Evolutionary conservation across 1,140 invertebrate species (phyloP), one percentile per base, ranked within the genome.

Genomic region (Megalonaias nervosa): DNA sequence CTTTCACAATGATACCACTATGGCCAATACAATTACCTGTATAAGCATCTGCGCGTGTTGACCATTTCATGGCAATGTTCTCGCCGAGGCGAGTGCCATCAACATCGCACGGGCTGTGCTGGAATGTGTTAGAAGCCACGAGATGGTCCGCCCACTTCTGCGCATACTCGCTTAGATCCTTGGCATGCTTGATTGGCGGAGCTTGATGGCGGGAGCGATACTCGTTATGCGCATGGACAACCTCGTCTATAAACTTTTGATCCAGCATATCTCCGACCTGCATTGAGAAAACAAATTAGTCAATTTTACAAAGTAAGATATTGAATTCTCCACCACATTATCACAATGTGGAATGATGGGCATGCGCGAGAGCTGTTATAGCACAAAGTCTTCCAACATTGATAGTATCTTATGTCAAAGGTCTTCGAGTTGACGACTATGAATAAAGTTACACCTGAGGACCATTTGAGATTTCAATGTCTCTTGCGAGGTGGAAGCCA

Each of bases 121-220:
- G 92, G 82, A 97, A 92, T 69, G 90, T 91, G 60, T 94, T 94
- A 75, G 91, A 94, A 56, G 92, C 91, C 2, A 94, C 94, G 31
- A 97, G 86, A 71, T 93, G 91, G 76, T 95, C 94, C 0, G 96
- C 96, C 96, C 96, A 97, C 87, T 95, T 94, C 90, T 96, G 94
- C 55, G 95, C 95, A 84, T 94, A 93, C 83, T 94, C 93, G 84
- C 94, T 95, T 19, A 96, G 89, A 93, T 96, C 81, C 13, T 81
- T 67, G 56, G 82, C 75, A 67, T 84, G 94, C 64, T 93, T 93
- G 19, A 96, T 91, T 48, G 94, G 93, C 19, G 64, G 26, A 58
- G 93, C 94, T 66, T 93, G 93, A 89, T 97, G 96, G 83, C 93
- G 94, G 80, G 90, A 91, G 80, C 96, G 91, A 84, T 95, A 96